A percentile compares a stretch with the other conserved stretches of the same genome.
Evolutionary conservation across 2,888 invertebrate species (phyloP).

Genomic region (Buathra laborator): DNA sequence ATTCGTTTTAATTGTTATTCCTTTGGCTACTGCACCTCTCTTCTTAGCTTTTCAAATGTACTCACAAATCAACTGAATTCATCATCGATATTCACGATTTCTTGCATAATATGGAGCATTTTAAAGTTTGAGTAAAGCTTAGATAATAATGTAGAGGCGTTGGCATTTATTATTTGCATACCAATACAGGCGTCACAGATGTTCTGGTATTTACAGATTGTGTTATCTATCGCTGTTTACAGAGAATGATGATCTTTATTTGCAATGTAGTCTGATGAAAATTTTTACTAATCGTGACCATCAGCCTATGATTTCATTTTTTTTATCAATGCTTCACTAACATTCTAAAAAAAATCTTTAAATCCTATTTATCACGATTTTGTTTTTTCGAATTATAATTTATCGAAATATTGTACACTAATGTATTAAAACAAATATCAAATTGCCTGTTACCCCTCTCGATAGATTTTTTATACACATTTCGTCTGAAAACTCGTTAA

Average conservation of each 20-base stretch:
- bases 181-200: neutral
- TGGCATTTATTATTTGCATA: neutral
- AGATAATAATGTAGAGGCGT: neutral
- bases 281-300: neutral
- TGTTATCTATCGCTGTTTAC: neutral
- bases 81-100: neutral
- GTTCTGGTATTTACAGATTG: neutral
- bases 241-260: neutral
- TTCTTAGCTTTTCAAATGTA: neutral
- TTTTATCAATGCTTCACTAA: neutral
- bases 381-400: neutral
- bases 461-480: neutral
- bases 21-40: too few relatives aligned
- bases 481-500: neutral
- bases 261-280: neutral
- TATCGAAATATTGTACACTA: neutral
- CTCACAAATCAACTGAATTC: neutral
- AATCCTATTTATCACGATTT: neutral
- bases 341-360: neutral
- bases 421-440: too few relatives aligned
- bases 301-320: neutral
- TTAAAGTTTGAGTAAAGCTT: neutral
- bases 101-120: neutral
- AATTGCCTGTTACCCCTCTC: neutral
- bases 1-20: neutral